Base-by-base conservation (phyloP, 1,140 invertebrate species). In the Olivierus martensii region DNA sequence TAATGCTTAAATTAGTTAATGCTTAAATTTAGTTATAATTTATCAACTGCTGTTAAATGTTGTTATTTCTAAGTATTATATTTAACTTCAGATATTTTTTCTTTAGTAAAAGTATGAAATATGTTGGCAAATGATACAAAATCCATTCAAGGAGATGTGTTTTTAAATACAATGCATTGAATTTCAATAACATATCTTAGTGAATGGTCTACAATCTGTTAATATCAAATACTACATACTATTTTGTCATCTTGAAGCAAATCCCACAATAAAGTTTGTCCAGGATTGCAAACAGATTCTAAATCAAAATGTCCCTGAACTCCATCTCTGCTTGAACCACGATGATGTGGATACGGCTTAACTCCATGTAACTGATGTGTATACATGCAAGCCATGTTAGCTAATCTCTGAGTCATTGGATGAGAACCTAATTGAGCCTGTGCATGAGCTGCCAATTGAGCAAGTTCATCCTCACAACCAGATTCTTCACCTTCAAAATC, bases 401-500 rank as follows among this genome's bases (percentile, higher is more conserved):
- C 64, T 10, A 71, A 54, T 47, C 71, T 70, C 39, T 67, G 70
- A 21, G 67, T 66, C 55, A 71, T 61, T 37, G 36, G 49, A 49
- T 70, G 65, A 35, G 61, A 43, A 36, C 51, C 49, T 4, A 59
- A 22, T 28, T 55, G 35, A 48, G 50, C 44, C 34, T 59, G 57
- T 21, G 49, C 74, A 66, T 77, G 76, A 43, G 53, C 51, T 0
- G 82, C 78, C 11, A 87, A 73, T 57, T 86, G 79, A 0, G 82
- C 81, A 14, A 93, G 68, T 67, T 92, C 88, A 60, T 92, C 88
- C 65, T 92, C 83, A 67, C 82, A 82, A 19, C 80, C 83, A 36
- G 83, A 87, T 60, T 92, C 86, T 64, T 94, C 89, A 21, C 89
- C 90, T 60, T 93, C 89, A 64, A 94, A 88, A 69, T 93, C 89